Evolutionary conservation across 2,888 invertebrate genomes (phyloP).

Genomic region (Antheraea yamamai): DNA sequence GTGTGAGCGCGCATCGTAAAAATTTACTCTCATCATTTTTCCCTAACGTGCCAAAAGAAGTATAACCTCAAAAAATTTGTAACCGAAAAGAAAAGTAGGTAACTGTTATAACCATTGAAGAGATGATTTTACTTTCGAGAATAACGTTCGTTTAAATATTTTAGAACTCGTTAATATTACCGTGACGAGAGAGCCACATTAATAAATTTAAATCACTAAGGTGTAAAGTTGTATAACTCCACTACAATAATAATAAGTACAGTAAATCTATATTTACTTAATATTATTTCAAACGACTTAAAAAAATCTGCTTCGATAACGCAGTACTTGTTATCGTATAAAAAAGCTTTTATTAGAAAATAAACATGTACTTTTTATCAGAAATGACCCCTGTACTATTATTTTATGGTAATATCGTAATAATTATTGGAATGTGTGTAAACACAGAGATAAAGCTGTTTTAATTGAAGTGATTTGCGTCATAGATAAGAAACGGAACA

Average conservation of each 20-base stretch:
- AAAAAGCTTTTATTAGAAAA: not conserved
- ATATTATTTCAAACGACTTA: not conserved
- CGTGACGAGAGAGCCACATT: not conserved
- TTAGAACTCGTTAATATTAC: no score
- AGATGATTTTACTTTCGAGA: not conserved
- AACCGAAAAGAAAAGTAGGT: no score
- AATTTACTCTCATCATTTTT: no score
- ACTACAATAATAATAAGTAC: not conserved
- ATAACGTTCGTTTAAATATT: not conserved
- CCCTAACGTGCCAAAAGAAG: no score
- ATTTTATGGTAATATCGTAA: not conserved
- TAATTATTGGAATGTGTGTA: conserved; percentile 35
- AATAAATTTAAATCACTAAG: not conserved
- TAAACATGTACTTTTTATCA: not conserved
- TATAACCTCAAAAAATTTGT: no score
- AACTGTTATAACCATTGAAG: not conserved
- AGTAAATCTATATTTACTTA: not conserved
- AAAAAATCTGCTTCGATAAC: not conserved
- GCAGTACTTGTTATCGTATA: not conserved
- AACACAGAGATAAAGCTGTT: conserved; percentile 41
- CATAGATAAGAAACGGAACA: conserved; percentile 37
- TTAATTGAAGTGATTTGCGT: conserved; percentile 42
- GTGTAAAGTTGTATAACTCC: not conserved
- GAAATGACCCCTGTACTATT: not conserved
- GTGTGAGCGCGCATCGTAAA: no score